These are phyloP conservation scores for Acanthopleura granulata DNA, from an alignment of 2,888 invertebrate genomes.

Conservation along the genomic window DNA sequence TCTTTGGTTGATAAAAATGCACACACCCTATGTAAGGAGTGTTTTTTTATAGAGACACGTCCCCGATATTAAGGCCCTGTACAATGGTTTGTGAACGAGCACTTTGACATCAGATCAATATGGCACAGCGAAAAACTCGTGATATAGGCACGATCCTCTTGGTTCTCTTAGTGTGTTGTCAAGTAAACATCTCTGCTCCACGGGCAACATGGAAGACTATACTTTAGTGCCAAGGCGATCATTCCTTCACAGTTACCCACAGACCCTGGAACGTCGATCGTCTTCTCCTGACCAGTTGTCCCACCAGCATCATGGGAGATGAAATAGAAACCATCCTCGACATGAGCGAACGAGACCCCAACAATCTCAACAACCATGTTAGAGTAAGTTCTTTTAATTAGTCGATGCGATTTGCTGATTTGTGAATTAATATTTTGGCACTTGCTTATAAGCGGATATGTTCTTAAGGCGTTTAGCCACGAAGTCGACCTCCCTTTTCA, in stretches of 20 bases:
- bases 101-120: neutral
- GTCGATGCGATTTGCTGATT: neutral
- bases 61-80: too few relatives aligned
- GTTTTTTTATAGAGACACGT: too few relatives aligned
- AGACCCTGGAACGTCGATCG: too few relatives aligned
- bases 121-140: neutral
- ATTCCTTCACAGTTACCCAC: too few relatives aligned
- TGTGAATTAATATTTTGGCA: neutral
- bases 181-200: conserved; percentile 1
- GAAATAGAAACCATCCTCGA: conserved; percentile 24
- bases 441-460: too few relatives aligned
- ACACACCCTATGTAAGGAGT: too few relatives aligned
- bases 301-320: neutral
- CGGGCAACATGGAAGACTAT: neutral
- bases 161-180: neutral
- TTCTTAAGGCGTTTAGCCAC: too few relatives aligned
- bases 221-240: neutral
- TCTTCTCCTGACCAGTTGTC: neutral
- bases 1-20: too few relatives aligned
- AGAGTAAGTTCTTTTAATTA: conserved; percentile 34
- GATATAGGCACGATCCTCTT: neutral
- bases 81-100: neutral
- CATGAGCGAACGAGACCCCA: conserved; percentile 44
- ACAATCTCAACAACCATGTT: conserved; percentile 44
- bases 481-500: too few relatives aligned